Evolutionary conservation across 2,113 vertebrate species (phyloP).

Genomic region (Nasalis larvatus): DNA sequence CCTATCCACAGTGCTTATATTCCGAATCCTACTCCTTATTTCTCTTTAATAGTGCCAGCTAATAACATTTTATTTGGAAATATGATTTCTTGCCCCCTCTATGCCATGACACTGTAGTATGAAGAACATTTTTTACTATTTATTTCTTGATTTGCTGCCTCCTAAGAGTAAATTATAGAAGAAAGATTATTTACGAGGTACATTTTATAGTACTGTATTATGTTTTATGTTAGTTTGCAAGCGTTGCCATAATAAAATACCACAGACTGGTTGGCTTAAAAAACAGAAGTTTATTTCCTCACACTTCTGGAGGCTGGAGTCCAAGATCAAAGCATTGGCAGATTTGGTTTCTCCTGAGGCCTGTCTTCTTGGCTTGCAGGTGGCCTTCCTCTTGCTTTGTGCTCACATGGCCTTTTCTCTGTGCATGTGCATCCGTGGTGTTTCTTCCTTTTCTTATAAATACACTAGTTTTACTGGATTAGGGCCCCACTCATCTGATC

Average conservation of each 20-base stretch:
- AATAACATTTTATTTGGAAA: background rate
- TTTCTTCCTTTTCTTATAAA: background rate
- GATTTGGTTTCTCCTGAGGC: background rate
- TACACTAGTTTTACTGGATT: background rate
- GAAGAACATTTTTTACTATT: background rate
- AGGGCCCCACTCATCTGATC: background rate
- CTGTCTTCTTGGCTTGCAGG: background rate
- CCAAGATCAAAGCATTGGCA: background rate
- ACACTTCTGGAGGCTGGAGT: background rate
- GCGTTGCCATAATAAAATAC: background rate
- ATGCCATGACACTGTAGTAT: background rate
- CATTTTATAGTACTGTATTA: background rate
- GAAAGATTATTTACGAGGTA: conserved; percentile 31
- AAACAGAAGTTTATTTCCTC: background rate
- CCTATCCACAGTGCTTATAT: background rate
- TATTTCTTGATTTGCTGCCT: background rate
- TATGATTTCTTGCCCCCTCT: background rate
- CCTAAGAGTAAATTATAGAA: background rate
- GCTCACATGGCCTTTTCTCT: background rate
- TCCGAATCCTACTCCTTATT: background rate
- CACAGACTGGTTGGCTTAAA: background rate
- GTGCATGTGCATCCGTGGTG: background rate
- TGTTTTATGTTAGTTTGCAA: background rate
- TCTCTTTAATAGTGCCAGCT: background rate
- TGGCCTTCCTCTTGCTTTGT: background rate